Evolutionary conservation across 2,888 invertebrate genomes (phyloP).

Genomic region (Agapetus fuscipes): DNA sequence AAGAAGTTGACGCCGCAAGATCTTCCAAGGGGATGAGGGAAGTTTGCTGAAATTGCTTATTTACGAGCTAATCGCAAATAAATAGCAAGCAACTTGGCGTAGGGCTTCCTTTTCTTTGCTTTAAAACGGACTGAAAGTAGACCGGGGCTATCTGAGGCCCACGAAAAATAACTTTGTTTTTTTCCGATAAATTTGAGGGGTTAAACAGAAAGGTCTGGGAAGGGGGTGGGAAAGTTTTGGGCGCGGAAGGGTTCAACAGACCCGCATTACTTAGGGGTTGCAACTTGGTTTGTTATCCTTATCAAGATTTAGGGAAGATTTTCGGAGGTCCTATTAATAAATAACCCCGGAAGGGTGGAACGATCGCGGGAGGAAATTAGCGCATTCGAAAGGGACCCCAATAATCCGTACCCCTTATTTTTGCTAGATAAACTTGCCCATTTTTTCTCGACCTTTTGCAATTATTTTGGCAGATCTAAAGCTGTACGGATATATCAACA

Average conservation of each 20-base stretch:
- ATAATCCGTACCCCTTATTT: too few species aligned
- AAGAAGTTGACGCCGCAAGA: constrained; percentile 3
- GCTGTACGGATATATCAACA: too few species aligned
- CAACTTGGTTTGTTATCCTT: neutral
- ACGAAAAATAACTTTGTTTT: neutral
- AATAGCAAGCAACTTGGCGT: constrained; percentile 3
- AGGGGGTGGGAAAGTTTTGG: neutral
- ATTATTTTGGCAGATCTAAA: too few species aligned
- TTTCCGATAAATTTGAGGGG: constrained; percentile 9
- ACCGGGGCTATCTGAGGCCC: neutral
- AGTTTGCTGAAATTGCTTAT: constrained; percentile 9
- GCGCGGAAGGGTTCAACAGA: neutral
- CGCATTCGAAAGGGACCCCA: neutral
- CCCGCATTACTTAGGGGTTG: neutral
- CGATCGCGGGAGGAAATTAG: constrained; percentile 1
- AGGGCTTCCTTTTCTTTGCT: neutral
- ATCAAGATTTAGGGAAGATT: neutral
- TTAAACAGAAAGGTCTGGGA: too few species aligned
- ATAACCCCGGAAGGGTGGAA: neutral
- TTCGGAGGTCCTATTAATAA: constrained; percentile 1
- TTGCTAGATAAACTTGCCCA: too few species aligned
- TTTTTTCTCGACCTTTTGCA: too few species aligned
- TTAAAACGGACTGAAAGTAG: neutral
- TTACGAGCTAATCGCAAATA: constrained; percentile 16
- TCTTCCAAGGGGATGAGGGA: neutral